Base-by-base conservation (phyloP, 2,797 vertebrate species). In the Melanotaenia trifasciata region DNA sequence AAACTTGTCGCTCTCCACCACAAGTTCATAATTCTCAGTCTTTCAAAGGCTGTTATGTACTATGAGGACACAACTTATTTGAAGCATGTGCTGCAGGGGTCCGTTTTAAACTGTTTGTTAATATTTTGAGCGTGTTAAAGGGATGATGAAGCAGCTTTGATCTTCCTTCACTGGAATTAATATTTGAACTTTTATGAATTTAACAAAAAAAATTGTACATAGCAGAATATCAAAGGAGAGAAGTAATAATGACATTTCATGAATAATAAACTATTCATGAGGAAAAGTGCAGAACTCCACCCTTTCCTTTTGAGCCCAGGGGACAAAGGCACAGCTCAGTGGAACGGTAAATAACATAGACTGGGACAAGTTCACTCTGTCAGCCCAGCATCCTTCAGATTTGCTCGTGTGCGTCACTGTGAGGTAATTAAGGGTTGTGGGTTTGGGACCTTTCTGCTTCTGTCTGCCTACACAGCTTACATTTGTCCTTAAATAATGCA, bases 361-460 rank as follows among this genome's bases (percentile, higher is more conserved):
- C 83, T 69, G 68, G 79, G 76, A 78, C 65, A 63, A 79, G 81
- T 85, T 87, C 24, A 47, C 36, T 81, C 78, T 79, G 76, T 80
- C 83, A 81, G 67, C 76, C 56, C 75, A 57, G 84, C 79, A 67
- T 89, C 82, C 76, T 72, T 84, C 84, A 76, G 76, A 64, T 38
- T 71, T 53, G 66, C 76, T 75, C 58, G 51, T 76, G 89, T 94
- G 93, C 92, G 93, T 95, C 94, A 95, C 76, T 72, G 84, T 87
- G 90, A 92, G 87, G 84, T 95, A 94, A 95, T 95, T 94, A 91
- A 86, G 86, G 94, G 93, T 92, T 90, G 83, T 84, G 75, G 76
- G 79, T 90, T 86, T 78, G 53, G 78, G 84, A 87, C 85, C 86
- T 82, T 88, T 87, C 76, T 87, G 84, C 80, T 84, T 77, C 76